Percentiles rank a stretch among this genome's conserved stretches.
Evolutionary conservation across 2,113 vertebrate genomes (phyloP).

Genomic region (Pituophis catenifer): DNA sequence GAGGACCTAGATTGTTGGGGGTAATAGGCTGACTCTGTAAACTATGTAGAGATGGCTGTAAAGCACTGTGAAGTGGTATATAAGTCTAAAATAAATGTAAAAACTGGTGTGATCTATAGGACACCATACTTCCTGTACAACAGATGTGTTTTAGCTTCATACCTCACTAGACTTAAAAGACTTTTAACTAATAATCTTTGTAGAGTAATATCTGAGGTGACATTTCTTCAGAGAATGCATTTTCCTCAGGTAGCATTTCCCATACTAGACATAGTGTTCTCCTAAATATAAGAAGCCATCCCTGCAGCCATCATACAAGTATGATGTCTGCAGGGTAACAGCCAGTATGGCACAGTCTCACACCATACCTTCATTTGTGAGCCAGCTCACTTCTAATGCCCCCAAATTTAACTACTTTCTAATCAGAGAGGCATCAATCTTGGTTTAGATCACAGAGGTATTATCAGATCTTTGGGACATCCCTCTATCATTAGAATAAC

Average conservation of each 20-base stretch:
- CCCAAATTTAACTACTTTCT: not conserved
- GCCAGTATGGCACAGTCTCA: not conserved
- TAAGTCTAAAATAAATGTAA: not conserved
- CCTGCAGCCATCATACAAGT: not conserved
- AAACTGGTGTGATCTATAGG: not conserved
- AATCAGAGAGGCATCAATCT: not conserved
- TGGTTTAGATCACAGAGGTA: not conserved
- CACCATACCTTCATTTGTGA: not conserved
- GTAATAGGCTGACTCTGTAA: too few species aligned
- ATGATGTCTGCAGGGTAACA: not conserved
- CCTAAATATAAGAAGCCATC: not conserved
- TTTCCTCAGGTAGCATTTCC: slow-evolving; percentile 11
- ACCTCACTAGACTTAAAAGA: not conserved
- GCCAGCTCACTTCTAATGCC: not conserved
- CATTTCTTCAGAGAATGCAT: slow-evolving; percentile 23
- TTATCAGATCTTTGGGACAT: not conserved
- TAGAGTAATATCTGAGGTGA: slow-evolving; percentile 14
- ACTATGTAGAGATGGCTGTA: too few species aligned
- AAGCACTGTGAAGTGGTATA: too few species aligned
- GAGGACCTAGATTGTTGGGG: too few species aligned
- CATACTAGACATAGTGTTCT: not conserved
- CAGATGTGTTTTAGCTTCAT: not conserved
- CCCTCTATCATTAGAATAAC: not conserved
- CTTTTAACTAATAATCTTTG: not conserved
- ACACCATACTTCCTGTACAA: not conserved